A percentile compares a stretch with the other conserved stretches of the same genome.
Evolutionary conservation across 2,888 invertebrate genomes (phyloP).

Genomic region (Hecatera dysodea): DNA sequence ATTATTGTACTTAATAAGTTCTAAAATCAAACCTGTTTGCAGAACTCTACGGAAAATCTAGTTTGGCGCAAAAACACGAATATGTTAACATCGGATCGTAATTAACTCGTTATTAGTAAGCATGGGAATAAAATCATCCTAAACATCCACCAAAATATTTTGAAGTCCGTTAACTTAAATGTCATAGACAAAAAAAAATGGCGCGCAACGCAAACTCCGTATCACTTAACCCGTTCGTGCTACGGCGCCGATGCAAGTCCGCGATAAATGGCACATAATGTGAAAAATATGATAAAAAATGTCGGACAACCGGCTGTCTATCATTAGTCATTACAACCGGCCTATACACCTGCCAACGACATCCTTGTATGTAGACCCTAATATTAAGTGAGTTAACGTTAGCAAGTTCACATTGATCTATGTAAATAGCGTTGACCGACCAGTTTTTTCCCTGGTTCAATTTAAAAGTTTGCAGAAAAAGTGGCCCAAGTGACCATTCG

Average conservation of each 20-base stretch:
- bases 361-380: slow-evolving; percentile 45
- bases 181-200: slow-evolving; percentile 42
- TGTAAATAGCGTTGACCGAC: slow-evolving; percentile 29
- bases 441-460: slow-evolving; percentile 39
- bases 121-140: background rate
- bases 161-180: slow-evolving; percentile 34
- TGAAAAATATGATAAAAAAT: slow-evolving; percentile 47
- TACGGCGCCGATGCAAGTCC: slow-evolving; percentile 23
- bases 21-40: background rate
- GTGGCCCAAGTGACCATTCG: background rate
- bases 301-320: slow-evolving; percentile 28
- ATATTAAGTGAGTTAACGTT: slow-evolving; percentile 53
- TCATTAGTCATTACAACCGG: slow-evolving; percentile 63
- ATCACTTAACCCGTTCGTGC: slow-evolving; percentile 51
- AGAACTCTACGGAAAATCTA: background rate
- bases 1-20: background rate
- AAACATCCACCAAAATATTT: background rate
- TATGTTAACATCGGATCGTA: too few species aligned
- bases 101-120: too few species aligned
- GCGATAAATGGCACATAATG: slow-evolving; percentile 53
- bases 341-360: slow-evolving; percentile 61
- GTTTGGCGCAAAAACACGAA: background rate
- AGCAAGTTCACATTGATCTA: slow-evolving; percentile 48
- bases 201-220: slow-evolving; percentile 31
- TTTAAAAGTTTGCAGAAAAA: slow-evolving; percentile 28